A percentile compares a stretch with the other conserved stretches of the same genome.
Evolutionary conservation across 2,797 vertebrate genomes (phyloP).

Genomic region (Dendrocincla tyrannina): DNA sequence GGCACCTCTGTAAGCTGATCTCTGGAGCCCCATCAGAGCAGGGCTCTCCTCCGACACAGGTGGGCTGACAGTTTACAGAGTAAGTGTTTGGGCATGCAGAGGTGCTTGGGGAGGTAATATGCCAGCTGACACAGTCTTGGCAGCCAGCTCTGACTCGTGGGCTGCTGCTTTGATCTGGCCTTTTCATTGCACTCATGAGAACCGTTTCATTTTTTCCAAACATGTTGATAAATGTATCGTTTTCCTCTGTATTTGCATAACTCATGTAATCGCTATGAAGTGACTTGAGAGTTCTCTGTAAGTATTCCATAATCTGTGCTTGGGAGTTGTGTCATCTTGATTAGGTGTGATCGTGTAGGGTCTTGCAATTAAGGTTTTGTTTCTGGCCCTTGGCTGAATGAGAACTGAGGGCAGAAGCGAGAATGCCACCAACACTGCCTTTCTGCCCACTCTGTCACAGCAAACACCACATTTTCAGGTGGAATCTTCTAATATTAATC

Average conservation of each 20-base stretch:
- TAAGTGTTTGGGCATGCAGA: conserved; percentile 37
- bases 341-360: neutral
- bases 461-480: neutral
- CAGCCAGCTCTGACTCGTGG: conserved; percentile 20
- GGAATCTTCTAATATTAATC: neutral
- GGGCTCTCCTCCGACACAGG: conserved; percentile 10
- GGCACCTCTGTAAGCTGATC: neutral
- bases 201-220: neutral
- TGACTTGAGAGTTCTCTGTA: conserved; percentile 11
- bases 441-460: neutral
- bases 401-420: neutral
- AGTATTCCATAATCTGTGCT: conserved; percentile 16
- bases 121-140: conserved; percentile 26
- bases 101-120: conserved; percentile 6
- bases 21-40: neutral
- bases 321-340: conserved; percentile 53
- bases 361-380: neutral
- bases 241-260: conserved; percentile 24
- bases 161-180: conserved; percentile 47
- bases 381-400: neutral
- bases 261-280: neutral
- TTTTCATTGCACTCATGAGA: conserved; percentile 5
- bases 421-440: neutral
- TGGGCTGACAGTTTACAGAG: conserved; percentile 46
- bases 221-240: conserved; percentile 41